Evolutionary conservation across 35 echinoderm and acorn worm genomes (phyloP), one percentile per base, ranked within the genome.

Genomic region (Ptychodera flava): DNA sequence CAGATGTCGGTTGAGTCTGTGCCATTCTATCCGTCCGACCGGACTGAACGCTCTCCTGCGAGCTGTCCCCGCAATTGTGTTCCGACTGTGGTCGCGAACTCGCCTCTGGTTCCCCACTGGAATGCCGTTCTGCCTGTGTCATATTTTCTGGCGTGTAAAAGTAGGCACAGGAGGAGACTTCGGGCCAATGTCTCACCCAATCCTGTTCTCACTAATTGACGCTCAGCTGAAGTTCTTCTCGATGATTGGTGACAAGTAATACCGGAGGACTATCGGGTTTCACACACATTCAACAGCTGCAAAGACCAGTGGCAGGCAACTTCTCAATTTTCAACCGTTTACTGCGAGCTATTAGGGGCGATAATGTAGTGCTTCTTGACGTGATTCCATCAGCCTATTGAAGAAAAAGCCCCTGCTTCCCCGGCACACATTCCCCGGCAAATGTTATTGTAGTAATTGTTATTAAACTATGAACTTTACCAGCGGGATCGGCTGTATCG

Each of bases 391-490:
- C 45, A 64, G 45, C 45, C 45, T 64, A 64, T 64, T 64, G 45
- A 64, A 64, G 22, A 64, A 22, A n/a, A n/a, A n/a, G n/a, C n/a
- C n/a, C 45, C 45, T 6, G 22, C 45, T 64, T 64, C 45, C 45
- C 6, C 22, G 45, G 22, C 45, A 64, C 22, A 64, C 45, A 64
- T 64, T 64, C 45, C 45, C 45, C 6, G 45, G 45, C 22, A 64
- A 64, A 64, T 64, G 45, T 64, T 64, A 64, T 64, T 64, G 45
- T 64, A 64, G 45, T 64, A 64, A 64, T 64, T 64, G 45, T 64
- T 64, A 64, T 64, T 64, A 64, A 64, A 64, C 45, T 64, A 64
- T 64, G 45, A 64, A 64, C 45, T 64, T 22, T 64, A 64, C 6
- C 45, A 64, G 45, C 45, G 22, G 45, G 45, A 64, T 12, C 6